phyloP scores from a whole-genome alignment of 2,113 vertebrate genomes.

The Hepsetus odoe region DNA sequence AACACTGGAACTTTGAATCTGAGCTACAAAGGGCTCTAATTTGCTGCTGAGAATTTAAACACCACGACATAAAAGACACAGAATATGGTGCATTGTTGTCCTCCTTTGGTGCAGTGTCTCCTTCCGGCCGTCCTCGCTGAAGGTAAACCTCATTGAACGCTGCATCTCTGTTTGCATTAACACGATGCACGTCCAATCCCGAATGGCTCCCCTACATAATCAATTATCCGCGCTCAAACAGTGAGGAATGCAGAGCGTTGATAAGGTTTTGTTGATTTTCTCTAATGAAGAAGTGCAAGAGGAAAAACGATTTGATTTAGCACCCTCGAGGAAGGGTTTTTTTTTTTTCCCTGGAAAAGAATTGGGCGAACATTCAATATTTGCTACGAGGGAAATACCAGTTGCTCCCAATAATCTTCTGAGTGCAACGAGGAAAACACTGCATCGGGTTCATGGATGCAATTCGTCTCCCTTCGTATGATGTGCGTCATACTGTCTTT shows the following conservation, averaged over 20 bases:
- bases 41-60: neutral
- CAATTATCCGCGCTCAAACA: conserved; percentile 75
- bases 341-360: neutral
- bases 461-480: neutral
- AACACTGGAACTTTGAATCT: too few relatives aligned
- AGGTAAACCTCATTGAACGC: conserved; percentile 78
- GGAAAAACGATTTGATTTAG: conserved; percentile 73
- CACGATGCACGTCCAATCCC: conserved; percentile 66
- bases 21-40: neutral
- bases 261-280: conserved; percentile 73
- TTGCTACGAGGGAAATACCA: conserved; percentile 69
- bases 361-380: conserved; percentile 67
- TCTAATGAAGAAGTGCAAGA: conserved; percentile 70
- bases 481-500: neutral
- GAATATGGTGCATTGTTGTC: neutral
- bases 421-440: conserved; percentile 51
- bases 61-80: neutral
- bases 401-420: conserved; percentile 66
- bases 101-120: conserved; percentile 48
- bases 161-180: conserved; percentile 66
- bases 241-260: conserved; percentile 73
- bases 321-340: conserved; percentile 56
- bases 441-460: neutral
- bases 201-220: conserved; percentile 74
- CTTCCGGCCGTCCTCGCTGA: conserved; percentile 65